Conservation (phyloP, 2,888 invertebrate genomes). For the Mythimna impura region DNA sequence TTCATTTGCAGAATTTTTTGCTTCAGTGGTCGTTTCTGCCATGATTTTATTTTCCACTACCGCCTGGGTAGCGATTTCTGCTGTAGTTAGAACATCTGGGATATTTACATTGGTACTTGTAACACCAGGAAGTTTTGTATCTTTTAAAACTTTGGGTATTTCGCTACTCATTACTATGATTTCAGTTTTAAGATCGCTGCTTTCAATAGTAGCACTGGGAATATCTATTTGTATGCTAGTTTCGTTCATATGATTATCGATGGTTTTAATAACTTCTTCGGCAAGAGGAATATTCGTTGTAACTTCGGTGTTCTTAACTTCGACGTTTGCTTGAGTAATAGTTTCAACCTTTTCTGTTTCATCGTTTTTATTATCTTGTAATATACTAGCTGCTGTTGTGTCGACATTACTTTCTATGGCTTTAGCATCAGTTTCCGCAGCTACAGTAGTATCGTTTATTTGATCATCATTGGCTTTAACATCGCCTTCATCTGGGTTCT, state of each 20-base stretch:
- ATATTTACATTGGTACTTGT: slow-evolving; percentile 17
- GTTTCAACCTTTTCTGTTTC: slow-evolving; percentile 19
- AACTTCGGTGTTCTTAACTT: slow-evolving; percentile 26
- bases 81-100: slow-evolving; percentile 18
- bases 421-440: slow-evolving; percentile 2
- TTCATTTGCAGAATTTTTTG: slow-evolving; percentile 35
- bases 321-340: slow-evolving; percentile 9
- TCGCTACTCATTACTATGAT: slow-evolving; percentile 56
- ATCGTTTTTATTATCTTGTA: slow-evolving; percentile 15
- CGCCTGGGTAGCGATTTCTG: slow-evolving; percentile 29
- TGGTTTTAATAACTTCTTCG: slow-evolving; percentile 28
- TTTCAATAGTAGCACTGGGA: slow-evolving; percentile 45
- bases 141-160: slow-evolving; percentile 31
- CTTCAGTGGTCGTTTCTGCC: slow-evolving; percentile 40
- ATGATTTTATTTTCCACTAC: slow-evolving; percentile 30
- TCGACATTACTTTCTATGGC: slow-evolving; percentile 5
- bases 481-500: slow-evolving; percentile 23
- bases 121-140: slow-evolving; percentile 6
- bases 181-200: slow-evolving; percentile 59
- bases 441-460: slow-evolving; percentile 1
- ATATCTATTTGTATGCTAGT: slow-evolving; percentile 56
- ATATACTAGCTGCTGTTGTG: not conserved
- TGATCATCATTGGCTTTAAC: slow-evolving; percentile 23
- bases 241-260: slow-evolving; percentile 29
- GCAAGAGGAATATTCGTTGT: slow-evolving; percentile 18